Conservation (phyloP, 2,113 vertebrate genomes). For the Lampris incognitus region DNA sequence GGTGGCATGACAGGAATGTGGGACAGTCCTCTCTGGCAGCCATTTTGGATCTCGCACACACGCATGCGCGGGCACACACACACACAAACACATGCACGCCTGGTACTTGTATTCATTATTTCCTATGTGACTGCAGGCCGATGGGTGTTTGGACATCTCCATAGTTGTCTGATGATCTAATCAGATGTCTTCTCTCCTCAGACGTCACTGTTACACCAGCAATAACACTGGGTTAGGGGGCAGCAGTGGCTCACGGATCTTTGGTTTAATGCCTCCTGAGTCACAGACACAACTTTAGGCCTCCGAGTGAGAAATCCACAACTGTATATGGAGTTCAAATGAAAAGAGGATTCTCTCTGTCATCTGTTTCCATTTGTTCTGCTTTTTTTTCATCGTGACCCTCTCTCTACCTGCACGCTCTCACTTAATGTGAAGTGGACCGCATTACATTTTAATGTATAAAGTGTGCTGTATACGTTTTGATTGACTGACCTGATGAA, state of each 20-base stretch:
- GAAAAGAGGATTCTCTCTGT: neutral
- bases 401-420: too few species aligned
- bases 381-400: too few species aligned
- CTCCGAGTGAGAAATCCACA: neutral
- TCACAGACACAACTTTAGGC: conserved; percentile 51
- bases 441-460: too few species aligned
- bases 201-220: conserved; percentile 55
- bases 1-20: conserved; percentile 3
- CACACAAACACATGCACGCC: neutral
- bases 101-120: neutral
- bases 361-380: too few species aligned
- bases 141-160: conserved; percentile 29
- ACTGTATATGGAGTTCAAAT: conserved; percentile 19
- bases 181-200: conserved; percentile 38
- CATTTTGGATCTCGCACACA: conserved; percentile 15
- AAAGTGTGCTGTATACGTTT: too few species aligned
- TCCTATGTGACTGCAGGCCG: conserved; percentile 4
- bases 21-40: neutral
- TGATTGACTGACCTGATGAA: too few species aligned
- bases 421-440: too few species aligned
- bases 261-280: conserved; percentile 50
- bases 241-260: conserved; percentile 22
- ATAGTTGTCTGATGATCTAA: conserved; percentile 62
- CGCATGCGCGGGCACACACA: too few species aligned
- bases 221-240: conserved; percentile 30